Percentiles rank a stretch among this genome's conserved stretches.
Evolutionary conservation across 2,888 invertebrate genomes (phyloP).

Genomic region (Hyppa rectilinea): DNA sequence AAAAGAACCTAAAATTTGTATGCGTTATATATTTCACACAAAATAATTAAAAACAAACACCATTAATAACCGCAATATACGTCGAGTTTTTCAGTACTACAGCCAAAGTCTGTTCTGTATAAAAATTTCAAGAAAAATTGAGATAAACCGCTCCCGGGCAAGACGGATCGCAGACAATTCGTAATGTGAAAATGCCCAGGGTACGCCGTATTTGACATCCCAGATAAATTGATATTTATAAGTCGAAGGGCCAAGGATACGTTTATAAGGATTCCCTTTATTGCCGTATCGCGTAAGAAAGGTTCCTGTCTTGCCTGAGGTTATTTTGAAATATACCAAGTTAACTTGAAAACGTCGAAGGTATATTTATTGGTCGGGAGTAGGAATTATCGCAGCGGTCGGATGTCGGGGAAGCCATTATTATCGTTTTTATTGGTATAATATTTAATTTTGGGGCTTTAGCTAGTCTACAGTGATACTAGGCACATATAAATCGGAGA

Average conservation of each 20-base stretch:
- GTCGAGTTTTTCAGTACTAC: constrained; percentile 63
- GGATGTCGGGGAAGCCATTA: constrained; percentile 88
- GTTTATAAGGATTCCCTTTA: constrained; percentile 90
- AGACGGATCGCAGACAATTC: constrained; percentile 84
- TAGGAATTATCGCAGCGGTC: constrained; percentile 87
- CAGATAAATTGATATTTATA: constrained; percentile 91
- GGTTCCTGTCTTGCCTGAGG: constrained; percentile 87
- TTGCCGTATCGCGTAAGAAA: constrained; percentile 85
- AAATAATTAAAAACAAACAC: constrained; percentile 70
- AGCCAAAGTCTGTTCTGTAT: constrained; percentile 66
- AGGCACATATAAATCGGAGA: constrained; percentile 85
- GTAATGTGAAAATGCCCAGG: constrained; percentile 87
- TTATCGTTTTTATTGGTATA: constrained; percentile 90
- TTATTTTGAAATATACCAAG: constrained; percentile 89
- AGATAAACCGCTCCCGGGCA: constrained; percentile 76
- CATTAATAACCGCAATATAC: constrained; percentile 69
- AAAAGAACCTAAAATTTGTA: constrained; percentile 42
- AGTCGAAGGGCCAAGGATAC: constrained; percentile 87
- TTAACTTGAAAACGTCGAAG: constrained; percentile 89
- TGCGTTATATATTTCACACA: constrained; percentile 59
- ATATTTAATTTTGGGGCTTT: constrained; percentile 90
- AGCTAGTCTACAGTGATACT: constrained; percentile 78
- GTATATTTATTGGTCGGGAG: constrained; percentile 88
- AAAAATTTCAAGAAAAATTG: constrained; percentile 77
- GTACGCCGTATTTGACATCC: constrained; percentile 87